Conservation (phyloP, 2,888 invertebrate genomes). For the Ophion costatus region DNA sequence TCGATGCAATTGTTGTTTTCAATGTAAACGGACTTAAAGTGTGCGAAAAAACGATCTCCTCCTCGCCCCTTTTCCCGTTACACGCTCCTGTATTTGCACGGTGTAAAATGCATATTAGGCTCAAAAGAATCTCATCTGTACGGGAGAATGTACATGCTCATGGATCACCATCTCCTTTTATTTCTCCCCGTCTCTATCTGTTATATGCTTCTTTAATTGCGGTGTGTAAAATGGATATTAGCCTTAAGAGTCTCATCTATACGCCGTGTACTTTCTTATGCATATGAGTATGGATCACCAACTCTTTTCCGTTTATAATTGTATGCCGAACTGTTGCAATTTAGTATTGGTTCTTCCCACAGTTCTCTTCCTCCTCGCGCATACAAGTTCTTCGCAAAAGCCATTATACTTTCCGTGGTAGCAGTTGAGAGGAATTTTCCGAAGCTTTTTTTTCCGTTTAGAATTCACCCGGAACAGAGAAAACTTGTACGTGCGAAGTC, state of each 20-base stretch:
- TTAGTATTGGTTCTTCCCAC: slow-evolving; percentile 64
- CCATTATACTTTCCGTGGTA: slow-evolving; percentile 38
- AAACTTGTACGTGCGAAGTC: slow-evolving; percentile 12
- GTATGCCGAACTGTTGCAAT: slow-evolving; percentile 62
- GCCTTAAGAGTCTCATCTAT: slow-evolving; percentile 36
- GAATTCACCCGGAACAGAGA: slow-evolving; percentile 61
- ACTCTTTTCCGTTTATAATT: slow-evolving; percentile 56
- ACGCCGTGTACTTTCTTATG: neutral
- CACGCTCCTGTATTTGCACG: neutral
- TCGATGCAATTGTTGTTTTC: too few relatives aligned
- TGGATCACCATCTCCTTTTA: neutral
- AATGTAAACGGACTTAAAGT: too few relatives aligned
- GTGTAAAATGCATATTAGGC: slow-evolving; percentile 34
- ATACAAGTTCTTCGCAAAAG: neutral
- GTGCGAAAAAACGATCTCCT: too few relatives aligned
- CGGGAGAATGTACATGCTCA: neutral
- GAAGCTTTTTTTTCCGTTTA: slow-evolving; percentile 33
- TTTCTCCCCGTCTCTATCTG: neutral
- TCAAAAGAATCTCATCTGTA: slow-evolving; percentile 43
- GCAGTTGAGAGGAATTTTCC: slow-evolving; percentile 58
- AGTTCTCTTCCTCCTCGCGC: slow-evolving; percentile 45
- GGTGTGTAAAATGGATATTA: slow-evolving; percentile 24
- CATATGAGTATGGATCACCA: slow-evolving; percentile 16
- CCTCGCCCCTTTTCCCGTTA: slow-evolving; percentile 27
- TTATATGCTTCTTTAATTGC: slow-evolving; percentile 12